Evolutionary conservation across 2,797 vertebrate genomes (phyloP).

Genomic region (Tympanoctomys barrerae): DNA sequence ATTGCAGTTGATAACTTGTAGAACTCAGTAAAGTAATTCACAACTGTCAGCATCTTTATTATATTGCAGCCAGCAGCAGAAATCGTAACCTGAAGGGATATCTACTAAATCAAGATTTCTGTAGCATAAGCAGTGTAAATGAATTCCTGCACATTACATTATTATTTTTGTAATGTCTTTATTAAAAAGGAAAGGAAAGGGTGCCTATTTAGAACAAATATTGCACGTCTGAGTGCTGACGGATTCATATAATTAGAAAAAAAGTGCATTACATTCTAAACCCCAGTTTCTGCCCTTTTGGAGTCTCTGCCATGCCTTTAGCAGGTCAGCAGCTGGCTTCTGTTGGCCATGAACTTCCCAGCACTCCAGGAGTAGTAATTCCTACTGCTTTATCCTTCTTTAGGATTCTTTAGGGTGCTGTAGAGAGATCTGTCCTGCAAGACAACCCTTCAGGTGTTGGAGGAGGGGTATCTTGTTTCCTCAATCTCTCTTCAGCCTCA

Average conservation of each 20-base stretch:
- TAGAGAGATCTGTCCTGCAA: neutral
- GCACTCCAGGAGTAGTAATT: neutral
- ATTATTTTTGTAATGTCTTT: slow-evolving; percentile 83
- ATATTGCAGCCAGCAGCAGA: slow-evolving; percentile 87
- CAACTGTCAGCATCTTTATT: slow-evolving; percentile 90
- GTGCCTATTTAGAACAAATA: slow-evolving; percentile 68
- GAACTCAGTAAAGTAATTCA: slow-evolving; percentile 89
- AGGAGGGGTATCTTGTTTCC: neutral
- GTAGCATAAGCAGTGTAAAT: slow-evolving; percentile 73
- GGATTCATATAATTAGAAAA: neutral
- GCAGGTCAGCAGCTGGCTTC: neutral
- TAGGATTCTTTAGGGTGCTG: neutral
- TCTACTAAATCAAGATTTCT: slow-evolving; percentile 79
- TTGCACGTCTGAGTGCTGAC: neutral
- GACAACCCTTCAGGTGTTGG: slow-evolving; percentile 1
- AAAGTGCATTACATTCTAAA: neutral
- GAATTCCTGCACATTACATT: slow-evolving; percentile 79
- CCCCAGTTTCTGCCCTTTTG: neutral
- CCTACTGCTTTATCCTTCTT: neutral
- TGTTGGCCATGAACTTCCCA: neutral
- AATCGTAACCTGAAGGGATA: slow-evolving; percentile 83
- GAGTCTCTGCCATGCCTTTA: neutral
- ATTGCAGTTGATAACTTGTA: slow-evolving; percentile 87
- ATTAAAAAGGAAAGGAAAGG: slow-evolving; percentile 68
- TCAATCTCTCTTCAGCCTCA: neutral